A percentile compares a stretch with the other conserved stretches of the same genome.
phyloP scores from a whole-genome alignment of 2,888 invertebrate species.

The Argynnis bischoffii region DNA sequence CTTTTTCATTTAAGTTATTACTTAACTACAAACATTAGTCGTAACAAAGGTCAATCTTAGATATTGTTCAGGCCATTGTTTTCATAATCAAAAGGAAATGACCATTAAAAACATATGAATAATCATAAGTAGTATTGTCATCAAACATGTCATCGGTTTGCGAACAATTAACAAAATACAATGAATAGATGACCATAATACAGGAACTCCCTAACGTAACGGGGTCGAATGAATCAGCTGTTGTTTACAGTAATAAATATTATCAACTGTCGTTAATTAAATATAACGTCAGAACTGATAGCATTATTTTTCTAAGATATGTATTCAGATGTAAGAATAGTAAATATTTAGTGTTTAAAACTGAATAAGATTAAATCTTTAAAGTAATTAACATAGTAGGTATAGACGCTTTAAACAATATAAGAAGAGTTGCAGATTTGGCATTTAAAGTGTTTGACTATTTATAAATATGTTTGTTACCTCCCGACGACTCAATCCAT shows the following conservation, averaged over 20 bases:
- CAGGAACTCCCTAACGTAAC: constrained; percentile 46
- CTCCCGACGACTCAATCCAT: too few relatives aligned
- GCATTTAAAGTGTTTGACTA: too few relatives aligned
- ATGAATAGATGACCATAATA: constrained; percentile 42
- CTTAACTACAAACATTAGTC: neutral
- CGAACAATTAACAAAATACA: constrained; percentile 43
- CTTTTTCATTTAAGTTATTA: neutral
- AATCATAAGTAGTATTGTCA: constrained; percentile 15
- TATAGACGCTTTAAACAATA: too few relatives aligned
- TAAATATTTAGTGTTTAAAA: too few relatives aligned
- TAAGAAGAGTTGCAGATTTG: too few relatives aligned
- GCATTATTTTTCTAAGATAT: too few relatives aligned
- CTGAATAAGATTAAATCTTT: too few relatives aligned
- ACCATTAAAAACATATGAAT: constrained; percentile 20
- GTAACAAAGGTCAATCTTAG: neutral
- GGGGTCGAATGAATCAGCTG: constrained; percentile 58
- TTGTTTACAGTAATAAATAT: constrained; percentile 53
- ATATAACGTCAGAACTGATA: constrained; percentile 19
- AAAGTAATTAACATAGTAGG: too few relatives aligned
- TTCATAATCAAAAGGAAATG: constrained; percentile 17
- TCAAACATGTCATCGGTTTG: constrained; percentile 32
- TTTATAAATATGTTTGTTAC: too few relatives aligned
- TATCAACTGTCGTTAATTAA: constrained; percentile 38
- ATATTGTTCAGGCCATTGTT: neutral
- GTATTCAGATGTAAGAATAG: too few relatives aligned